These are phyloP conservation scores for Penaeus chinensis DNA, from an alignment of 1,140 invertebrate genomes.

Conservation along the genomic window DNA sequence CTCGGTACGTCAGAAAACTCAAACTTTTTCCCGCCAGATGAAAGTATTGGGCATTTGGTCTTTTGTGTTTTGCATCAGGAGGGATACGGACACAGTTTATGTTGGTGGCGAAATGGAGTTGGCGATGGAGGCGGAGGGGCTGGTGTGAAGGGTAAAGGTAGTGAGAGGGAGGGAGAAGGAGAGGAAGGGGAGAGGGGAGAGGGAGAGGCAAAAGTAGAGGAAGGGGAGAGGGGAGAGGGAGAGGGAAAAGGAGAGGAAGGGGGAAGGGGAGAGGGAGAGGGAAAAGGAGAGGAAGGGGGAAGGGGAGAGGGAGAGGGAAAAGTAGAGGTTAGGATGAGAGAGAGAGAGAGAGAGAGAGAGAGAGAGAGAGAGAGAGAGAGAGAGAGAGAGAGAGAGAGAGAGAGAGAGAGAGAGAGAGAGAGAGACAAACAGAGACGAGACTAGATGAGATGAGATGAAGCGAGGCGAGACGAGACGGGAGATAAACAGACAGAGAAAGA, in stretches of 20 bases:
- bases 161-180: background rate
- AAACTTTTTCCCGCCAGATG: too few species aligned
- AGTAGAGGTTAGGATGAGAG: conserved; percentile 19
- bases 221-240: background rate
- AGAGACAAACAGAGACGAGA: background rate
- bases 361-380: background rate
- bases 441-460: background rate
- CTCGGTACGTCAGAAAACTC: too few species aligned
- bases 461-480: background rate
- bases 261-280: background rate
- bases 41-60: too few species aligned
- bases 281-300: background rate
- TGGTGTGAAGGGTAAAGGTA: background rate
- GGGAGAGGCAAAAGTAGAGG: background rate
- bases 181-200: background rate
- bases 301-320: conserved; percentile 7
- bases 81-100: too few species aligned
- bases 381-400: background rate
- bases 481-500: background rate
- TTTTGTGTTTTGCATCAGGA: too few species aligned
- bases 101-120: too few species aligned
- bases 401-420: background rate
- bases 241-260: background rate
- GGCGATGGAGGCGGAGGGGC: background rate
- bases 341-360: conserved; percentile 28